Percentiles rank a stretch among this genome's conserved stretches.
These are phyloP conservation scores for Tipula vernalis DNA, from an alignment of 2,888 invertebrate genomes.

Conservation along the genomic window DNA sequence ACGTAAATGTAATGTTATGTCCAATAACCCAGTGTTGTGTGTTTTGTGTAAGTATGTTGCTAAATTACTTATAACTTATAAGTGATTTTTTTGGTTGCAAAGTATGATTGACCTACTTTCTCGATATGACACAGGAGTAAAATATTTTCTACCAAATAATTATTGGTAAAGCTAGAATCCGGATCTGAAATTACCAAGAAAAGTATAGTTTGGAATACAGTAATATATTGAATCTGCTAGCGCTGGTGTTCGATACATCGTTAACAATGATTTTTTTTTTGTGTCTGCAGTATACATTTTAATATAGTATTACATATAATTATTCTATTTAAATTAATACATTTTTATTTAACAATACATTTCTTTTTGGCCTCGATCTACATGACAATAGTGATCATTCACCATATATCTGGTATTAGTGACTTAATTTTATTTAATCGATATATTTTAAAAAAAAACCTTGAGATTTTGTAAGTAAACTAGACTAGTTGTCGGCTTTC, in stretches of 20 bases:
- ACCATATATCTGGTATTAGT: neutral
- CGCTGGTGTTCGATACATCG: no score
- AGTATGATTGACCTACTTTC: neutral
- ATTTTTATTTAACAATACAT: neutral
- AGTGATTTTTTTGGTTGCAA: neutral
- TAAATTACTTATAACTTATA: neutral
- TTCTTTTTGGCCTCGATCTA: neutral
- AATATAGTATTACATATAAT: neutral
- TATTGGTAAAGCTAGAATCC: neutral
- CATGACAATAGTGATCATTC: neutral
- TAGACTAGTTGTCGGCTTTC: neutral
- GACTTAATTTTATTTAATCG: neutral
- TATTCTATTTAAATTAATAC: neutral
- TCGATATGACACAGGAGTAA: neutral
- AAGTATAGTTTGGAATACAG: no score
- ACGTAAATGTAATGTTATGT: neutral
- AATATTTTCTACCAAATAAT: neutral
- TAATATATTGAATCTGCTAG: no score
- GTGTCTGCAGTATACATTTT: neutral
- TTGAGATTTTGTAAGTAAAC: no score
- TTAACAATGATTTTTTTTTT: neutral
- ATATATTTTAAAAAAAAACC: neutral
- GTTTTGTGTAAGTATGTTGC: neutral
- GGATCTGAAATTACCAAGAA: neutral
- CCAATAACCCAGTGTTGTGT: neutral